A percentile compares a stretch with the other conserved stretches of the same genome.
phyloP scores from a whole-genome alignment of 1,140 invertebrate genomes.

The Anastatus disparis region DNA sequence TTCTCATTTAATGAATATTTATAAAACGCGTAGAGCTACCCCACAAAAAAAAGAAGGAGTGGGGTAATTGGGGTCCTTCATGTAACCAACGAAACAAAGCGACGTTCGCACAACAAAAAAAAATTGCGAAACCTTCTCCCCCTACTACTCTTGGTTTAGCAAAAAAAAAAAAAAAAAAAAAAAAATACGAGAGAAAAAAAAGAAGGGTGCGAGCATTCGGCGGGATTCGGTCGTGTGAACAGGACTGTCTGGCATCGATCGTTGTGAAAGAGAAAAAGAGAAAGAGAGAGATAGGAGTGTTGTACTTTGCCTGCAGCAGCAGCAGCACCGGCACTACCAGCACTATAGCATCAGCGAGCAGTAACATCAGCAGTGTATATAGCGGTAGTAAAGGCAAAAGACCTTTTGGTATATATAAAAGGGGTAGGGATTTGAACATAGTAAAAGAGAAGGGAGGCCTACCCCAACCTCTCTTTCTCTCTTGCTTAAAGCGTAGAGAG shows the following conservation, averaged over 20 bases:
- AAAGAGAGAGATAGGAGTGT: no score
- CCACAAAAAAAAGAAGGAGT: not conserved
- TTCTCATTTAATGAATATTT: slow-evolving; percentile 13
- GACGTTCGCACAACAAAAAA: no score
- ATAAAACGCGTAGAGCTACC: not conserved
- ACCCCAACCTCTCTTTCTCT: slow-evolving; percentile 66
- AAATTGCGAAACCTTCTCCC: no score
- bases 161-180: slow-evolving; percentile 1
- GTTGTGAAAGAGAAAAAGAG: no score
- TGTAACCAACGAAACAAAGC: not conserved
- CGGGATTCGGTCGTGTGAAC: slow-evolving; percentile 65
- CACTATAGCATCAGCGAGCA: slow-evolving; percentile 17
- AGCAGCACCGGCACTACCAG: slow-evolving; percentile 25
- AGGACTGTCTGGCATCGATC: slow-evolving; percentile 68
- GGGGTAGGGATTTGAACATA: not conserved
- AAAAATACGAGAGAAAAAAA: slow-evolving; percentile 1
- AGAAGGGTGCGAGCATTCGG: slow-evolving; percentile 54
- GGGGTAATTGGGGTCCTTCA: not conserved
- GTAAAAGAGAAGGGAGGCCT: slow-evolving; percentile 51
- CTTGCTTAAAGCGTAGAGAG: no score
- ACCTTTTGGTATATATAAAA: no score
- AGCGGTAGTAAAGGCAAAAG: slow-evolving; percentile 31
- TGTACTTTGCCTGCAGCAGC: slow-evolving; percentile 33
- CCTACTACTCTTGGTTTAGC: no score
- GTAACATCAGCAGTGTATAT: no score